Conservation (phyloP, 1,140 invertebrate species). For the Cyclina sinensis region DNA sequence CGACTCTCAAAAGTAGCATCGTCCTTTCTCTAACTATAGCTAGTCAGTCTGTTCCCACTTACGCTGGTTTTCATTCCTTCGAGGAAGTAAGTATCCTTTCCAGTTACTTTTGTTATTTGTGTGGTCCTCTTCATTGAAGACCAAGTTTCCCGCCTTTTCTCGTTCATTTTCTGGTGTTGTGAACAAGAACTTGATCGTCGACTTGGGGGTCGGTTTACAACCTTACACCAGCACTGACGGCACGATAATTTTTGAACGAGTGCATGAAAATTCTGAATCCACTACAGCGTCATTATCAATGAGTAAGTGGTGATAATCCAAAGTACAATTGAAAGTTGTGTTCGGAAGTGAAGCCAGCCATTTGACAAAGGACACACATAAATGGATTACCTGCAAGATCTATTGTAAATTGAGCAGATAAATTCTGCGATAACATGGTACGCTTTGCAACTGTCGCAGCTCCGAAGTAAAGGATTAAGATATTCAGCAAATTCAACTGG, state of each 20-base stretch:
- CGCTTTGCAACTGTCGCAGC: background rate
- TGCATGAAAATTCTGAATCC: background rate
- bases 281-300: background rate
- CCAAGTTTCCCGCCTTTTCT: slow-evolving; percentile 30
- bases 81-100: too few species aligned
- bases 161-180: slow-evolving; percentile 31
- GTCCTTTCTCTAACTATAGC: background rate
- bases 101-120: slow-evolving; percentile 1
- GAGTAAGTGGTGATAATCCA: background rate
- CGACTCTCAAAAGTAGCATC: too few species aligned
- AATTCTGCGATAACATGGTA: background rate
- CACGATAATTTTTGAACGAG: background rate
- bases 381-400: background rate
- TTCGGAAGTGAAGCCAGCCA: background rate
- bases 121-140: slow-evolving; percentile 15
- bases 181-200: too few species aligned
- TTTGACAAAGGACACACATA: background rate
- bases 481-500: background rate
- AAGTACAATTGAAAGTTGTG: background rate
- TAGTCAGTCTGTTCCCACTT: background rate
- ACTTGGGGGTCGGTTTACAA: too few species aligned
- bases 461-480: background rate
- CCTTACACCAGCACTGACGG: background rate
- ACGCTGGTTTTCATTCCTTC: too few species aligned
- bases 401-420: background rate